Base-by-base conservation (phyloP, 2,888 invertebrate species). In the Gryllus longicercus region DNA sequence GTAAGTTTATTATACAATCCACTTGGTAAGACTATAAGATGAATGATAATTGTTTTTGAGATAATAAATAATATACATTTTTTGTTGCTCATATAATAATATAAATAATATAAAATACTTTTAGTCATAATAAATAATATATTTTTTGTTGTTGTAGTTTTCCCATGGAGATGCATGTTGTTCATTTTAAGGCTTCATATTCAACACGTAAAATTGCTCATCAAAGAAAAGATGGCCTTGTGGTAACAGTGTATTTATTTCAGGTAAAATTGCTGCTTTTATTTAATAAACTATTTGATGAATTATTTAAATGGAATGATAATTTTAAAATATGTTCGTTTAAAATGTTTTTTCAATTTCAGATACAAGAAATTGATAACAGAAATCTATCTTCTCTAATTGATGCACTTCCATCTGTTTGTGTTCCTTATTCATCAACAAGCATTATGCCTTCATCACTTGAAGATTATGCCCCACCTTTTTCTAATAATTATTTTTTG, bases 111-210 rank as follows among this genome's bases (percentile, higher is more conserved):
- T n/a, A 63, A 18, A 63, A 63, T 63, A 63, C 14, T 63, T n/a
- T 16, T 38, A 8, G 38, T 38, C 11, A 11, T 12, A 74, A 74
- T 74, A n/a, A 18, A n/a, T 21, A 74, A n/a, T 21, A 74, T 12
- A 8, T 12, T 1, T 38, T 11, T 21, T 38, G 2, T 21, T 77
- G 10, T 81, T 79, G 16, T 79, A 87, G 88, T 81, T 87, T 85
- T 81, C 93, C 94, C 2, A 89, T 94, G 87, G 94, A 95, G 89
- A 92, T 95, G 92, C 95, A 95, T 85, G 91, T 95, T 84, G 93
- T 95, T 81, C 94, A 95, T 85, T 92, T 91, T 84, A 94, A 94
- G 85, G 91, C 88, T 86, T 92, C 91, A 84, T 95, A 95, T 86
- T 88, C 89, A 81, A 91, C 89, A 78, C 85, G 92, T 51, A 88